Evolutionary conservation across 2,888 invertebrate species (phyloP).

Genomic region (Cremastobaeus sp.): DNA sequence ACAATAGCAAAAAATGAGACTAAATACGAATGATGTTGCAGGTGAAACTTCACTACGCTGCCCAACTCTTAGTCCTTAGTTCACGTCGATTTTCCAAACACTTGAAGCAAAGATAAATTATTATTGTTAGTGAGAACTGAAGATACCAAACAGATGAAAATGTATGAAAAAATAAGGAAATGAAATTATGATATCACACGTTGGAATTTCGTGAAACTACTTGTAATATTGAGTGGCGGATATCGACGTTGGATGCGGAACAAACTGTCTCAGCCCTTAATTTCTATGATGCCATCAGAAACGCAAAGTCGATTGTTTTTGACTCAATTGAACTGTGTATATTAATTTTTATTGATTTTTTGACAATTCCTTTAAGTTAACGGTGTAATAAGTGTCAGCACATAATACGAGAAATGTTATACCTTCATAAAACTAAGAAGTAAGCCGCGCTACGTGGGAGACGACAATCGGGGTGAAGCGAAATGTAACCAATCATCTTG

Average conservation of each 20-base stretch:
- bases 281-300: constrained; percentile 61
- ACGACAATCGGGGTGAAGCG: constrained; percentile 68
- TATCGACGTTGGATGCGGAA: constrained; percentile 55
- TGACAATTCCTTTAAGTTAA: constrained; percentile 73
- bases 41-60: constrained; percentile 76
- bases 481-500: constrained; percentile 37
- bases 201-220: constrained; percentile 68
- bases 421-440: constrained; percentile 71
- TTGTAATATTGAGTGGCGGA: constrained; percentile 66
- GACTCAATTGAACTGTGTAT: constrained; percentile 74
- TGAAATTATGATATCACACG: constrained; percentile 66
- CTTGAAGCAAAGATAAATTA: constrained; percentile 72
- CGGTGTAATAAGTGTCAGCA: constrained; percentile 77
- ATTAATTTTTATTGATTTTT: constrained; percentile 71
- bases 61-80: constrained; percentile 78
- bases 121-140: constrained; percentile 74
- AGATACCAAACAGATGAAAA: constrained; percentile 29
- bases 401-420: constrained; percentile 75
- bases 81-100: constrained; percentile 76
- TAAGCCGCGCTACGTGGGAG: constrained; percentile 72
- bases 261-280: constrained; percentile 50
- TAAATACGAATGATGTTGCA: constrained; percentile 63
- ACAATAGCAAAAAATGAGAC: no score
- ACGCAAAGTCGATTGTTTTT: constrained; percentile 68
- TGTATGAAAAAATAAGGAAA: constrained; percentile 23